phyloP scores from a whole-genome alignment of 2,888 invertebrate species.

The Flexamia atlantica region DNA sequence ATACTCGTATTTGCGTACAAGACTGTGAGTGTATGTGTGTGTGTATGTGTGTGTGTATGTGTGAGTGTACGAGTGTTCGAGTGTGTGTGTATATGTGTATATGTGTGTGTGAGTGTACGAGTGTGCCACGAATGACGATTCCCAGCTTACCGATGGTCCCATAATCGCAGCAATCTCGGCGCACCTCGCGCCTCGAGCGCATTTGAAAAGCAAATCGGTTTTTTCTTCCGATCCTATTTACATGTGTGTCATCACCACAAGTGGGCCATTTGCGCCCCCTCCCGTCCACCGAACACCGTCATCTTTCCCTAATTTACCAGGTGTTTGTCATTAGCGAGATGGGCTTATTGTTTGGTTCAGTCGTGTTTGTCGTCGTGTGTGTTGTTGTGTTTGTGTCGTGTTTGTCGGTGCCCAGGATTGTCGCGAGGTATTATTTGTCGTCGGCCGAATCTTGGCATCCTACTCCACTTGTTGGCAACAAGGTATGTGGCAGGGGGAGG shows the following conservation, averaged over 20 bases:
- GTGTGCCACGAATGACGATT: conserved; percentile 50
- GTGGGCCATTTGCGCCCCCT: conserved; percentile 37
- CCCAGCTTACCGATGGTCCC: conserved; percentile 51
- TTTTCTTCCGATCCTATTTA: conserved; percentile 57
- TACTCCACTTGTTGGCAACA: neutral
- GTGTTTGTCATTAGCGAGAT: conserved; percentile 45
- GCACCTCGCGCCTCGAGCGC: conserved; percentile 8
- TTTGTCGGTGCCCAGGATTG: neutral
- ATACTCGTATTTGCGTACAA: too few species aligned
- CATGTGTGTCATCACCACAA: conserved; percentile 61
- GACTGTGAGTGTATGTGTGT: too few species aligned
- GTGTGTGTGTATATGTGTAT: too few species aligned
- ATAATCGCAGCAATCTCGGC: conserved; percentile 22
- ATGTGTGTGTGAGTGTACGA: too few species aligned
- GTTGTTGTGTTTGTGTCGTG: neutral
- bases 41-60: too few species aligned
- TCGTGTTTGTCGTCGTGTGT: conserved; percentile 1
- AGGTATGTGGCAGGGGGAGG: neutral
- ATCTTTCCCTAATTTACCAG: conserved; percentile 44
- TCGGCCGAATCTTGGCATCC: conserved; percentile 2
- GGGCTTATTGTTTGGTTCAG: conserved; percentile 41
- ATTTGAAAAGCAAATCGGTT: conserved; percentile 61
- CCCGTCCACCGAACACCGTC: conserved; percentile 6
- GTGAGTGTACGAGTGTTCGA: too few species aligned
- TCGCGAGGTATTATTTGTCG: neutral